Base-by-base conservation (phyloP, 2,888 invertebrate species). In the Pyrocoelia pectoralis region DNA sequence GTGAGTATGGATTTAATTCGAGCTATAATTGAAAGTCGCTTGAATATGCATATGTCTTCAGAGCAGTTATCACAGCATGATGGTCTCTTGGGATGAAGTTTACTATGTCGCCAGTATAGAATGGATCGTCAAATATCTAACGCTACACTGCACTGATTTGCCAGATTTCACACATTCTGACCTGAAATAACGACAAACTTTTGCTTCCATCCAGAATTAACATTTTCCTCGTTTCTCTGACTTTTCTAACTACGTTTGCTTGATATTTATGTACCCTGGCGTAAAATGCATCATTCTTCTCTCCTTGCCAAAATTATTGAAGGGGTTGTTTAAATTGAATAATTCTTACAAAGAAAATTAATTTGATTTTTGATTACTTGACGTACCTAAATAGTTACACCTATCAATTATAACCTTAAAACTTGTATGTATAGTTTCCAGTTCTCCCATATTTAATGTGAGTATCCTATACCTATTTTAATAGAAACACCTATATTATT, bases 1-100 rank as follows among this genome's bases (percentile, higher is more conserved):
- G 65, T 65, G 64, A 60, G 60, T 65, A 56, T 58, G 57, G 56
- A 73, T 72, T 72, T 72, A 73, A 79, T 80, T 78, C 77, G 75
- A 77, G 78, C 76, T 78, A 81, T 81, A 80, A 81, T 81, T 81
- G 81, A 80, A 80, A 80, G 77, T 77, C 77, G 74, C 72, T 77
- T 81, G 81, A 80, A 81, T 81, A 80, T 81, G 77, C 78, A 81
- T 80, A 68, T 61, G 69, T 72, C 72, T 75, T 72, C 73, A 69
- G 72, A 71, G 72, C 72, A 73, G 69, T 72, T 70, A 73, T 71
- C 70, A 74, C 76, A 75, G 69, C 74, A 74, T 65, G 63, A 68
- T 68, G 68, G 67, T 75, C 78, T 72, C 77, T 52, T 65, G 79
- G 77, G 78, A 77, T 67, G 58, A 72, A 72, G 77, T 79, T 64